These are phyloP conservation scores for Mormyrus iriodes DNA, from an alignment of 2,113 vertebrate species.

Conservation along the genomic window DNA sequence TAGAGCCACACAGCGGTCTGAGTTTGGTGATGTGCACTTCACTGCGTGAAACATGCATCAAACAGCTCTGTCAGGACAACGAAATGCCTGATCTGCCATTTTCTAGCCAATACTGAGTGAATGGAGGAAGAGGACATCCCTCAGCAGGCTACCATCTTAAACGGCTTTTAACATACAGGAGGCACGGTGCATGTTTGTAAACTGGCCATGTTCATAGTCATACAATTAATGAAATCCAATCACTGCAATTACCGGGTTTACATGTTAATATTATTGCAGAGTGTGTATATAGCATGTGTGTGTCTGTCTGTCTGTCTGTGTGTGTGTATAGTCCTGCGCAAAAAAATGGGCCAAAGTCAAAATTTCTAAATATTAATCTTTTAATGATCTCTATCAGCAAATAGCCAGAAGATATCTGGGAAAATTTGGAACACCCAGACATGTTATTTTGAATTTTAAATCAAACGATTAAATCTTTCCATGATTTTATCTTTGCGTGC, in stretches of 20 bases:
- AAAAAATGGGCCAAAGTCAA: neutral
- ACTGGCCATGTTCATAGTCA: neutral
- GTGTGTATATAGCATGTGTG: neutral
- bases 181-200: neutral
- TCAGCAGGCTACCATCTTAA: neutral
- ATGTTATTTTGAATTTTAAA: neutral
- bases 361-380: neutral
- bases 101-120: neutral
- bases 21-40: neutral
- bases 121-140: neutral
- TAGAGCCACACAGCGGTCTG: neutral
- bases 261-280: neutral
- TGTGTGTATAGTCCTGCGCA: neutral
- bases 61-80: neutral
- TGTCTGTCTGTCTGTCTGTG: neutral
- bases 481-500: neutral
- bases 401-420: neutral
- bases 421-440: neutral
- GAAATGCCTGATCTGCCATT: neutral
- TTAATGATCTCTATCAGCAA: neutral
- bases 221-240: neutral
- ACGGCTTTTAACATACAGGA: neutral
- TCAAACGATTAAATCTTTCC: neutral
- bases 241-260: neutral
- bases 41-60: neutral